A percentile compares a stretch with the other conserved stretches of the same genome.
phyloP scores from a whole-genome alignment of 2,888 invertebrate species.

The Seira musarum region DNA sequence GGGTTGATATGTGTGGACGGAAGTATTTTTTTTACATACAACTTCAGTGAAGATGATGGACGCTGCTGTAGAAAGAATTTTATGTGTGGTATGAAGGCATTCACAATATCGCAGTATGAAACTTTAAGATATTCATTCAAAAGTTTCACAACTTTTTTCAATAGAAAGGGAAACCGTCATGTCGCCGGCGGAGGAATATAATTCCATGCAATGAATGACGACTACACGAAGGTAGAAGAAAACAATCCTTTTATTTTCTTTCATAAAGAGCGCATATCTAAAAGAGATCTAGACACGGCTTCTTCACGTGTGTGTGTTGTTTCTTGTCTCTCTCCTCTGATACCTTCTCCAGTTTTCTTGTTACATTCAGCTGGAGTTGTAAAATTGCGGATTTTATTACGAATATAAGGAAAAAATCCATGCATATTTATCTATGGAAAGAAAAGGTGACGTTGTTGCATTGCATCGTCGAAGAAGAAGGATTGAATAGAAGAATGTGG shows the following conservation, averaged over 20 bases:
- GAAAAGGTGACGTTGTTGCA: neutral
- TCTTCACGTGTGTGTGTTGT: neutral
- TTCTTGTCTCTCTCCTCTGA: neutral
- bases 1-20: too few relatives aligned
- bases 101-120: neutral
- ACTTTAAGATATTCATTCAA: neutral
- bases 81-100: neutral
- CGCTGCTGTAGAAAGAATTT: too few relatives aligned
- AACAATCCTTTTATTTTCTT: neutral
- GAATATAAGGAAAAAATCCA: neutral
- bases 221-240: too few relatives aligned
- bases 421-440: neutral
- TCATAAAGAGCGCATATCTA: neutral
- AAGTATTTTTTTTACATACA: too few relatives aligned
- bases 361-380: neutral
- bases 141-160: neutral
- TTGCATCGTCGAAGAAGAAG: too few relatives aligned
- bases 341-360: neutral
- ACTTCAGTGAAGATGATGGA: too few relatives aligned
- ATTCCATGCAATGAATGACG: neutral
- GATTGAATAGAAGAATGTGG: too few relatives aligned
- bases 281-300: neutral
- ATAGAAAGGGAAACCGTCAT: neutral
- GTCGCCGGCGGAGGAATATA: neutral
- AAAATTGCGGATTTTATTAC: neutral